Evolutionary conservation across 2,888 invertebrate species (phyloP), one percentile per base, ranked within the genome.

Genomic region (Keiferia lycopersicella): DNA sequence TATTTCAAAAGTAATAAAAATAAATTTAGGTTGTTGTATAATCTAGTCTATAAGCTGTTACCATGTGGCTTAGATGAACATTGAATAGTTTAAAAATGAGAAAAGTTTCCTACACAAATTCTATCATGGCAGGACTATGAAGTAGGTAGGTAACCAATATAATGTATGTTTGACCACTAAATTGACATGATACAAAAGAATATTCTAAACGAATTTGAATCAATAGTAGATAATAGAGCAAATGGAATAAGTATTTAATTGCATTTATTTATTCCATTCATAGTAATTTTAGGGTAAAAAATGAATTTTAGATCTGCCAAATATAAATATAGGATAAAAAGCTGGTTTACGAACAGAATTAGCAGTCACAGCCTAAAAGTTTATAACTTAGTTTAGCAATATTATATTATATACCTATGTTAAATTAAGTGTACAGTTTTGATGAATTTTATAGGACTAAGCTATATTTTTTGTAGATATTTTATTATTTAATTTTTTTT

Each of bases 1-100:
- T 97, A 78, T 98, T 98, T 76, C 89, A 91, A 82, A 87, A 86
- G 66, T 87, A 74, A 83, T 77, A 61, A 70, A 71, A 6, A 65
- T 65, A 66, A 12, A 14, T 20, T 76, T 73, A 71, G 64, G 73
- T 77, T 77, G 74, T 79, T 73, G 72, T 68, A 68, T 69, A 80
- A 73, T 88, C 85, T 89, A 90, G 89, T 89, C 86, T 83, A 71
- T 88, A 90, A 89, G 88, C 82, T 88, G 89, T 89, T 89, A 90
- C 89, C 88, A 86, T 34, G 8, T 83, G 85, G 86, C 85, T 87
- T 73, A 73, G 65, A 39, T 38, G 22, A 60, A 62, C 16, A 34
- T 34, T 10, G 7, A 30, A 53, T 12, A 6, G 4, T 56, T 26
- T 41, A 4, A 22, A 18, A 7, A 41, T 30, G 20, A 60, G 18